A percentile compares a stretch with the other conserved stretches of the same genome.
Evolutionary conservation across 2,113 vertebrate genomes (phyloP).

Genomic region (Ceyx margarethae): DNA sequence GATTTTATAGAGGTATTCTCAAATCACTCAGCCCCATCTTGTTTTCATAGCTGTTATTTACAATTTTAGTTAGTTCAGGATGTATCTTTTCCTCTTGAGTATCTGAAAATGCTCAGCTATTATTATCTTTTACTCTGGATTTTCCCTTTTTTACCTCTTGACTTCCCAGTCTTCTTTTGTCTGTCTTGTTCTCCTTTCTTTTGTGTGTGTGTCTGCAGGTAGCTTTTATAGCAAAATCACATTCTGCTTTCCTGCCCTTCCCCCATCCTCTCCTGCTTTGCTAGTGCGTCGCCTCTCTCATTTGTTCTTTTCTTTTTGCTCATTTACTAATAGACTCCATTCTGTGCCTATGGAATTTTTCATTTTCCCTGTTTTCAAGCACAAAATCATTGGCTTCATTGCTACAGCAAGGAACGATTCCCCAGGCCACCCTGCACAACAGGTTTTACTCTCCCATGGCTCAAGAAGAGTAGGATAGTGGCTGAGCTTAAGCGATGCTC

Average conservation of each 20-base stretch:
- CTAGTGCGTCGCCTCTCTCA: neutral
- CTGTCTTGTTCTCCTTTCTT: slow-evolving; percentile 45
- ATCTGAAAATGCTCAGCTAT: slow-evolving; percentile 22
- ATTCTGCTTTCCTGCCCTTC: neutral
- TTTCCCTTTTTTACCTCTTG: neutral
- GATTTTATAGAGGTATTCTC: neutral
- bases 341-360: neutral
- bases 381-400: neutral
- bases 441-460: neutral
- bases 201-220: slow-evolving; percentile 44
- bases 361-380: neutral
- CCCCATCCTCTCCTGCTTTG: neutral
- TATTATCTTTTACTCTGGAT: slow-evolving; percentile 39
- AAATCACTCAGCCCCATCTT: neutral
- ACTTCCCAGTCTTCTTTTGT: slow-evolving; percentile 39
- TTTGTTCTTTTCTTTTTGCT: slow-evolving; percentile 27
- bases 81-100: slow-evolving; percentile 12
- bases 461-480: neutral
- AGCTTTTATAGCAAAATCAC: slow-evolving; percentile 31
- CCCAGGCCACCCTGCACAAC: neutral
- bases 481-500: neutral
- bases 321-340: slow-evolving; percentile 23
- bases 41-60: slow-evolving; percentile 18
- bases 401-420: neutral
- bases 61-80: slow-evolving; percentile 14